phyloP scores from a whole-genome alignment of 2,113 vertebrate genomes.

The Opisthocomus hoazin region DNA sequence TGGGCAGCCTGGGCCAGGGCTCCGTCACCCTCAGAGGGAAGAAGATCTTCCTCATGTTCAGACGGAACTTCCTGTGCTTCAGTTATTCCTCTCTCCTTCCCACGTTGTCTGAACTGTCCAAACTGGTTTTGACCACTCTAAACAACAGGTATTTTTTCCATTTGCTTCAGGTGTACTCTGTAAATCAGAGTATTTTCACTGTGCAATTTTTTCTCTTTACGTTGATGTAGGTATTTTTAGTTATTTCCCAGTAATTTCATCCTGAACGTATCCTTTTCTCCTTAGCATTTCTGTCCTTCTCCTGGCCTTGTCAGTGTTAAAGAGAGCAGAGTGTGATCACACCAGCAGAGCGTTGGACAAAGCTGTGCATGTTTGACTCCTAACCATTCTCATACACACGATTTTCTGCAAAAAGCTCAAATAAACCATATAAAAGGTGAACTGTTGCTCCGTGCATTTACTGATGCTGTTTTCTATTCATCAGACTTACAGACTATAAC shows the following conservation, averaged over 20 bases:
- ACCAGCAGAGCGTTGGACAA: not conserved
- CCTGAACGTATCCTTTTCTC: not conserved
- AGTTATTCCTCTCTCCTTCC: not conserved
- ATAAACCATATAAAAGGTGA: not conserved
- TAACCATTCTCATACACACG: accelerated
- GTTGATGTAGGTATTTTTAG: not conserved
- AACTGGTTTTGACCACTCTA: not conserved
- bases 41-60: too few relatives aligned
- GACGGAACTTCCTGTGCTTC: too few relatives aligned
- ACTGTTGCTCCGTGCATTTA: not conserved
- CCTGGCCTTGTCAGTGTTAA: not conserved
- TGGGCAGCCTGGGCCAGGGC: too few relatives aligned
- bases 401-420: not conserved
- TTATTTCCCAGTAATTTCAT: not conserved
- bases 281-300: not conserved
- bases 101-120: not conserved
- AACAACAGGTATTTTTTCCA: not conserved
- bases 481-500: constrained; percentile 67
- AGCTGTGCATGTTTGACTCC: not conserved
- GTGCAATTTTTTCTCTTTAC: not conserved
- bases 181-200: not conserved
- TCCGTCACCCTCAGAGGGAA: too few relatives aligned
- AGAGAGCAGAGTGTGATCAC: not conserved
- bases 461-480: constrained; percentile 25
- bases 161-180: not conserved